Percentiles rank a stretch among this genome's conserved stretches.
Evolutionary conservation across 2,113 vertebrate genomes (phyloP).

Genomic region (Sisor rabdophorus): DNA sequence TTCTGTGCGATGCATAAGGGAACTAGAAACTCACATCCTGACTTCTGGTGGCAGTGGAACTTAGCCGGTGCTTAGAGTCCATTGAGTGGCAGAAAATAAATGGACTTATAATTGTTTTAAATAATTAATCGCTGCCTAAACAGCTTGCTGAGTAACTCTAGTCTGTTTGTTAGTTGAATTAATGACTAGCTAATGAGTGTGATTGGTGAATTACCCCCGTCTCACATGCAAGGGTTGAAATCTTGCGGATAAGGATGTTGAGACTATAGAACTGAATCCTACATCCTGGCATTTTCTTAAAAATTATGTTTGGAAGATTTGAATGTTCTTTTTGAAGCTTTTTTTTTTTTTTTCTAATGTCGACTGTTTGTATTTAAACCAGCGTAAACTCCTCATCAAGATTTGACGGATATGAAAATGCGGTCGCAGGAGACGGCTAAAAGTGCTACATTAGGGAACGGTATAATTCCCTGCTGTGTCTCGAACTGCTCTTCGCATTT

Average conservation of each 20-base stretch:
- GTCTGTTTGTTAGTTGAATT: background rate
- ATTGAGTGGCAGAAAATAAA: background rate
- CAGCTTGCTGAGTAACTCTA: background rate
- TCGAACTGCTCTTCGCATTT: conserved; percentile 10
- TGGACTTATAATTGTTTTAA: background rate
- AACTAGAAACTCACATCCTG: too few relatives aligned
- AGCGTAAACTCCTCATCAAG: conserved; percentile 5
- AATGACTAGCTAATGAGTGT: background rate
- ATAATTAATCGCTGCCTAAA: background rate
- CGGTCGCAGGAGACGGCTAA: conserved; percentile 11
- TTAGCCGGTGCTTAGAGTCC: too few relatives aligned
- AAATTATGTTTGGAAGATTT: background rate
- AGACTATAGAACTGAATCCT: background rate
- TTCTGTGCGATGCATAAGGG: too few relatives aligned
- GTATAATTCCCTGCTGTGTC: conserved; percentile 14
- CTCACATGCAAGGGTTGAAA: background rate
- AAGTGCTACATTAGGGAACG: conserved; percentile 18
- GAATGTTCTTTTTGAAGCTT: background rate
- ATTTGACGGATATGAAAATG: conserved; percentile 1
- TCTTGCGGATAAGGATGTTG: background rate
- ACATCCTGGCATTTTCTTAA: background rate
- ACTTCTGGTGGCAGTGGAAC: too few relatives aligned
- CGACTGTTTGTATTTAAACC: background rate
- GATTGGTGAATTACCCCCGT: background rate
- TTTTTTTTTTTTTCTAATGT: background rate